Evolutionary conservation across 2,888 invertebrate genomes (phyloP), one percentile per base, ranked within the genome.

Genomic region (Chalcis sispes): DNA sequence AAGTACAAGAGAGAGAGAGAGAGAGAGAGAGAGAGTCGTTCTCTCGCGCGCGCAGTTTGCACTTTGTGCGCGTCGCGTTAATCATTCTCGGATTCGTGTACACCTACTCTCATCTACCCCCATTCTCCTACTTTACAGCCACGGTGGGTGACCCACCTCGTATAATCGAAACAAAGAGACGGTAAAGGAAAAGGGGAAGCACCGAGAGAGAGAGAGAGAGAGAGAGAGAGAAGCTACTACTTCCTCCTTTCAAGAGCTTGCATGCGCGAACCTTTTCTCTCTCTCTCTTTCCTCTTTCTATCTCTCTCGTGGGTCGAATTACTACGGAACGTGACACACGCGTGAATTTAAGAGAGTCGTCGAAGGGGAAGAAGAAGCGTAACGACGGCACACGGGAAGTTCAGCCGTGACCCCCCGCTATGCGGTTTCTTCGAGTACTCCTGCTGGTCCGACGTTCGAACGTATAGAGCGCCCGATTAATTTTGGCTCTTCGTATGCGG

Each of bases 21-120:
- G n/a, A n/a, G n/a, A n/a, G n/a, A n/a, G n/a, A n/a, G n/a, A n/a
- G n/a, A n/a, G n/a, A n/a, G n/a, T 27, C 36, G 29, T 40, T 23
- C 54, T 54, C 27, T 27, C 27, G 7, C 54, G 1, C 5, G 13
- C 25, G 52, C 36, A 54, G 66, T 66, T 59, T 50, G 59, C 67
- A 67, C 56, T 67, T 72, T 72, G 54, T 46, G 42, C 32, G 18
- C 36, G 23, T 42, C 29, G 65, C 69, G 69, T 70, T 70, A 70
- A 70, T 70, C 69, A 70, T 70, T 70, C 69, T 46, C 59, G 46
- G 69, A 36, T 66, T 40, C 40, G n/a, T 40, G 25, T 27, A 13
- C 61, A 1, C 25, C n/a, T n/a, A n/a, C n/a, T n/a, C n/a, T n/a
- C n/a, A n/a, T 10, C 23, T 36, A 3, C 50, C 20, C 66, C n/a